Evolutionary conservation across 2,888 invertebrate species (phyloP), one percentile per base, ranked within the genome.

Genomic region (Drosophila algonquin): DNA sequence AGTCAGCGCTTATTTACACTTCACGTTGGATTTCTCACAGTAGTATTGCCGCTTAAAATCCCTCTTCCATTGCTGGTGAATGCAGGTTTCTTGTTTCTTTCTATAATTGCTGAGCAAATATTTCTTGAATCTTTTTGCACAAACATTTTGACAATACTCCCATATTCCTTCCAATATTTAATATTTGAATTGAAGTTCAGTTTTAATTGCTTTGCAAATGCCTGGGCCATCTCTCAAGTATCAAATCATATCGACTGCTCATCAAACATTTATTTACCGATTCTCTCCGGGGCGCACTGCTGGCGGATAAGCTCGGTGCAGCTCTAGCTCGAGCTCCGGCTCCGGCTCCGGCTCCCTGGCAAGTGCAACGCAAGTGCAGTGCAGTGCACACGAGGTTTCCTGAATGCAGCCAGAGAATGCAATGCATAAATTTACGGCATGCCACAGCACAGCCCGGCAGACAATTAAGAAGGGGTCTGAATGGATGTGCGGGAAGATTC

Each of bases 221-320:
- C 18, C 44, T n/a, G 14, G 10, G 24, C 50, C 30, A 64, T 18
- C 45, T 44, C 10, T 12, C 9, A 24, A 16, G 46, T 21, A 35
- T 14, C 53, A 45, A 60, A 61, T 48, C 59, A 54, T 27, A 76
- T 79, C 63, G 65, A 76, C 72, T 81, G 81, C 75, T 77, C 83
- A 83, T 84, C 87, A 88, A 88, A 83, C 74, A 84, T 83, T 81
- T 87, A 88, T 84, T 88, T 84, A 81, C 81, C 70, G 30, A 8
- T 2, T 30, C 7, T 30, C 8, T 30, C 30, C 2, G 30, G 30
- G 8, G 76, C 50, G 18, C 44, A 53, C 35, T 30, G 69, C 71
- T 44, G 53, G 56, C 47, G 60, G 44, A 51, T 27, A 14, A 14
- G 40, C 16, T 18, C 35, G 45, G 45, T 14, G 24, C 48, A 45